Evolutionary conservation across 92 coral and sea anemone genomes (phyloP).

Genomic region (Desmophyllum pertusum): DNA sequence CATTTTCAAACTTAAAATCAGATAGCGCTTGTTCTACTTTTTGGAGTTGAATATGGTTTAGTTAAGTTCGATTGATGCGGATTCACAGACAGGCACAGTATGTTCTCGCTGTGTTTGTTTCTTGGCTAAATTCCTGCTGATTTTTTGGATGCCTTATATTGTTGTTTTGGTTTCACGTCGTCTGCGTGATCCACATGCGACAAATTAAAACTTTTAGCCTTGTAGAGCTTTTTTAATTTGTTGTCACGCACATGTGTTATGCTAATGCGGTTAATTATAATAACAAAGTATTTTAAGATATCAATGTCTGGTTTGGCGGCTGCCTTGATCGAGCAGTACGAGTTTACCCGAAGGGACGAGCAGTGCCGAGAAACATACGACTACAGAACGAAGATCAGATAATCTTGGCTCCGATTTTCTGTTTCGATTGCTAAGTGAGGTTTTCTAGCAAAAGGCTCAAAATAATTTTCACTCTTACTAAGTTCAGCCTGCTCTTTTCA

Average conservation of each 20-base stretch:
- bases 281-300: neutral
- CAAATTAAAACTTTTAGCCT: constrained; percentile 3
- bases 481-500: no score
- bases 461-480: neutral
- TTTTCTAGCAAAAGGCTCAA: neutral
- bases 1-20: neutral
- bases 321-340: neutral
- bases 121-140: neutral
- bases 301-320: constrained; percentile 8
- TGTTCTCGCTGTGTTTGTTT: neutral
- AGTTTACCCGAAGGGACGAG: constrained; percentile 2
- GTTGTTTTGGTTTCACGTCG: constrained; percentile 1
- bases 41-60: neutral
- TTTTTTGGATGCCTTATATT: neutral
- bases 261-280: constrained; percentile 10
- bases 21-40: neutral
- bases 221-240: constrained; percentile 26
- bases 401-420: neutral
- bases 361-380: neutral
- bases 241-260: constrained; percentile 17
- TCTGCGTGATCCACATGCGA: neutral
- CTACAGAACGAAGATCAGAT: neutral
- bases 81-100: neutral
- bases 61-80: neutral
- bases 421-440: neutral